Base-by-base conservation (phyloP, 2,113 vertebrate species). In the Proteles cristata region DNA sequence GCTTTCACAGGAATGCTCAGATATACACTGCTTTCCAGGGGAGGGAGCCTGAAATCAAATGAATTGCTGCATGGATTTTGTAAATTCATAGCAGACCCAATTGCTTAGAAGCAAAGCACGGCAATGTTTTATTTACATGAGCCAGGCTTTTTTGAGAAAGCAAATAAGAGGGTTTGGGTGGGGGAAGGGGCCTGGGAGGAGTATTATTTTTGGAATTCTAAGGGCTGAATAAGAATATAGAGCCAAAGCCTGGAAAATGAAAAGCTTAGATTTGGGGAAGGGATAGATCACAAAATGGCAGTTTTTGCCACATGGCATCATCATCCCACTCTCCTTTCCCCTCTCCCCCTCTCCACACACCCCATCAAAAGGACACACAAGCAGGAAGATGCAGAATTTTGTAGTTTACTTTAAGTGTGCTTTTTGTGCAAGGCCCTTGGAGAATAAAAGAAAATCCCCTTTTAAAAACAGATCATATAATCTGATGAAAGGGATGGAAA, bases 181-280 rank as follows among this genome's bases (percentile, higher is more conserved):
- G 19, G 11, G 33, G 4, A 16, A 1, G 35, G 17, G 23, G 11
- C 61, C 4, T 0, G 21, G 0, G 8, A 11, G 17, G 21, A 23
- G 21, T 68, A 83, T 92, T 89, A 80, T 92, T 97, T 96, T 95
- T 85, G 81, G 82, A 93, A 92, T 92, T 74, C 76, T 3, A 31
- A 83, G n/a, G 74, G 65, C n/a, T 90, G 82, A 58, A 39, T 94
- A 79, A 92, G 50, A 94, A 90, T 66, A 58, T 55, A 94, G 80
- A 95, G 28, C 68, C 66, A 83, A 97, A 82, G 12, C 45, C 43
- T 69, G 15, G 65, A 84, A 95, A 96, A 92, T 48, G 66, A 7
- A 87, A 96, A 79, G 55, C 43, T 35, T 21, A 92, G 3, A 85
- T 82, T 92, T 94, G 92, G 23, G 65, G 39, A 87, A 84, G 7